Base-by-base conservation (phyloP, 1,140 invertebrate species). In the Mercenaria mercenaria region DNA sequence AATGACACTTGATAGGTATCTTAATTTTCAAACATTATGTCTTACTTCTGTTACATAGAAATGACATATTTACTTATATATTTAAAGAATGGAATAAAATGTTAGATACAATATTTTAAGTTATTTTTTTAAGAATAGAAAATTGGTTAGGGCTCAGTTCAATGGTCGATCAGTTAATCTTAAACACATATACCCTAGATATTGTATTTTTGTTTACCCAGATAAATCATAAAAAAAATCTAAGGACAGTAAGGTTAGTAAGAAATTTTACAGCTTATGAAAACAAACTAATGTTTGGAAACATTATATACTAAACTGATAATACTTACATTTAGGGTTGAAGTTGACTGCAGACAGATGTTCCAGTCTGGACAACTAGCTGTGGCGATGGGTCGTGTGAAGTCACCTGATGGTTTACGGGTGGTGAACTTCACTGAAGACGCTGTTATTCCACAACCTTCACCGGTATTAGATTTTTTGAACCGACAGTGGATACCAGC, bases 341-440 rank as follows among this genome's bases (percentile, higher is more conserved):
- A 88, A 67, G 79, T 89, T 18, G 87, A 89, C 67, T 82, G 87
- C 50, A 72, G 87, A 72, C 77, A 82, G 47, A 89, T 89, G 13
- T 89, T 82, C 82, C 87, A 89, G 37, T n/a, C 77, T 52, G 87
- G 77, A 43, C 87, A 89, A 50, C 43, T 89, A 11, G 87, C 77
- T 74, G 87, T 82, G 18, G 87, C 87, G 20, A 56, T 89, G 77
- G 50, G 87, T 13, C n/a, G 87, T 20, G 87, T 89, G 26, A 81
- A 29, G 43, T 50, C 59, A 56, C 64, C 43, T 43, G 39, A 61
- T 81, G 87, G 79, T 29, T 43, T 89, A 29, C n/a, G 77, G 29
- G 87, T 89, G 59, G 67, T 89, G 20, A 82, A 89, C 79, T 89
- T 89, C 72, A 79, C 74, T 0, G 47, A 88, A 80, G 59, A 88